These are phyloP conservation scores for Tachina grossa DNA, from an alignment of 2,888 invertebrate genomes.

Conservation along the genomic window DNA sequence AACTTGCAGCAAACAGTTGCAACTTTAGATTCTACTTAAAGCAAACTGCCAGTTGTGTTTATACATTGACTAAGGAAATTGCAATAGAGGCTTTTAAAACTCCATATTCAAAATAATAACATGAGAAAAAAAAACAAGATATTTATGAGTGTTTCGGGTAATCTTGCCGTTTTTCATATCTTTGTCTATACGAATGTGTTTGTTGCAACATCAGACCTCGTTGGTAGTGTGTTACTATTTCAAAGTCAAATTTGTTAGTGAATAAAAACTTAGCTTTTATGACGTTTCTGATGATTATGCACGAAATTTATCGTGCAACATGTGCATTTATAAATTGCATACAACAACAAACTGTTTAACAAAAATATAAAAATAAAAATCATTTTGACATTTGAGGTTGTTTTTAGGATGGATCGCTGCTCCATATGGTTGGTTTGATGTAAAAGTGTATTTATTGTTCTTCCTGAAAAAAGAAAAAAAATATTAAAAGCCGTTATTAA, in stretches of 20 bases:
- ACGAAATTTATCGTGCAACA: slow-evolving; percentile 76
- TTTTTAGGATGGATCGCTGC: slow-evolving; percentile 42
- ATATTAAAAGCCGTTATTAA: slow-evolving; percentile 31
- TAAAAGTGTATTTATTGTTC: slow-evolving; percentile 35
- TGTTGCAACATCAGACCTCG: slow-evolving; percentile 3
- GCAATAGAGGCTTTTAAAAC: background rate
- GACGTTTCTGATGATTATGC: slow-evolving; percentile 72
- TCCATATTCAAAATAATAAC: background rate
- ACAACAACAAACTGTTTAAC: slow-evolving; percentile 60
- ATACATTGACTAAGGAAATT: slow-evolving; percentile 9
- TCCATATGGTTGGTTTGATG: slow-evolving; percentile 8
- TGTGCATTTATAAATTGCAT: slow-evolving; percentile 74
- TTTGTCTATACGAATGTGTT: background rate
- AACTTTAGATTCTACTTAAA: slow-evolving; percentile 30
- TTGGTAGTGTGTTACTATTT: slow-evolving; percentile 4
- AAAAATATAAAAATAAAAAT: slow-evolving; percentile 43
- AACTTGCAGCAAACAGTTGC: slow-evolving; percentile 53
- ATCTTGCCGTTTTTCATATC: slow-evolving; percentile 29
- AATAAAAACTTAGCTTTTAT: slow-evolving; percentile 52
- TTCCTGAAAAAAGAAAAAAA: background rate
- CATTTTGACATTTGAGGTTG: slow-evolving; percentile 61
- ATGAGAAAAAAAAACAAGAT: background rate
- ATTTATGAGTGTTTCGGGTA: background rate
- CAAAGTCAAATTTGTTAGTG: slow-evolving; percentile 54
- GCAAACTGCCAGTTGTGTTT: slow-evolving; percentile 23